These are phyloP conservation scores for Erpornis zantholeuca DNA, from an alignment of 2,113 vertebrate genomes.

Conservation along the genomic window DNA sequence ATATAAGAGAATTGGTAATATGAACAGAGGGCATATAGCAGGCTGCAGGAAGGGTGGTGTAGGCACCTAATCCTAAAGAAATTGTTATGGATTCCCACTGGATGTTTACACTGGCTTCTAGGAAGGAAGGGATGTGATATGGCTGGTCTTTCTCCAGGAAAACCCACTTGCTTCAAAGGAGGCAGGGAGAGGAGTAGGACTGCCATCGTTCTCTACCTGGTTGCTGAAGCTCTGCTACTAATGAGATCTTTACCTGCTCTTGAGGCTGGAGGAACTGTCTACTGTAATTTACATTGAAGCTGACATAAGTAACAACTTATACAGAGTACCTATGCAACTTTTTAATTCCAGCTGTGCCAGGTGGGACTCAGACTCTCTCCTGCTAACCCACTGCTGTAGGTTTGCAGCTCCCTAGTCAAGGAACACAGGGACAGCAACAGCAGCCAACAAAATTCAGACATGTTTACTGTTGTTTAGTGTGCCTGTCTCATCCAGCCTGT, in stretches of 20 bases:
- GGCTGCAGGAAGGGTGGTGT: neutral
- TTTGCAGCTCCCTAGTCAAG: neutral
- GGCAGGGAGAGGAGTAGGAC: neutral
- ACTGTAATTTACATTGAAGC: neutral
- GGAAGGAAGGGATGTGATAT: neutral
- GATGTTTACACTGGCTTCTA: neutral
- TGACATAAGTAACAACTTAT: neutral
- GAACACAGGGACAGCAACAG: neutral
- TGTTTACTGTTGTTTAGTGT: neutral
- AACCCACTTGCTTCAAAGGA: neutral
- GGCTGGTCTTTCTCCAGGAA: neutral
- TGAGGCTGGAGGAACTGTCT: neutral
- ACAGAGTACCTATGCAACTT: neutral
- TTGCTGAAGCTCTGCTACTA: neutral
- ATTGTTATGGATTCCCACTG: fast-evolving
- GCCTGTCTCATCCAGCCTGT: neutral
- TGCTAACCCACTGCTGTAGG: neutral
- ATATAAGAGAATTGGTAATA: neutral
- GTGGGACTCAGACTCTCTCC: neutral
- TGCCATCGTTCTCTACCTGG: neutral
- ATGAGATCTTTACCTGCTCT: neutral
- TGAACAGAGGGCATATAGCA: neutral
- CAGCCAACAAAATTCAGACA: neutral
- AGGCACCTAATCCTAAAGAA: neutral
- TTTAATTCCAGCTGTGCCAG: neutral